These are phyloP conservation scores for Ceraclea dissimilis DNA, from an alignment of 2,888 invertebrate genomes.

Conservation along the genomic window DNA sequence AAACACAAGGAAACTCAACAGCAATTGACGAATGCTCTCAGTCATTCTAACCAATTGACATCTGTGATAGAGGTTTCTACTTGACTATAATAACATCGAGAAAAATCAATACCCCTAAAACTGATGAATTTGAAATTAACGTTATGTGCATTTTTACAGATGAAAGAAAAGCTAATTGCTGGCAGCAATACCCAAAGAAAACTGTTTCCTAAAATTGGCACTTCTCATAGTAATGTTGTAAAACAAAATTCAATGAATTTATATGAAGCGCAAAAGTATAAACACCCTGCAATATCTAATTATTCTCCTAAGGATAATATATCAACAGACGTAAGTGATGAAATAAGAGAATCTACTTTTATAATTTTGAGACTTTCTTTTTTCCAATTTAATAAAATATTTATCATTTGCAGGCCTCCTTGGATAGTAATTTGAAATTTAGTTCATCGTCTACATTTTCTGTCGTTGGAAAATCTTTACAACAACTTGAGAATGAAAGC, in stretches of 20 bases:
- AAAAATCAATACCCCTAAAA: not conserved
- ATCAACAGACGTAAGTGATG: constrained; percentile 4
- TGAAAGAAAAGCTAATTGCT: constrained; percentile 22
- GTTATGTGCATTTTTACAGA: constrained; percentile 20
- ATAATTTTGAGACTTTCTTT: too few species aligned
- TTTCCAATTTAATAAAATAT: not conserved
- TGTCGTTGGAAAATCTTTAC: constrained; percentile 12
- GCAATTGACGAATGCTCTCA: constrained; percentile 55
- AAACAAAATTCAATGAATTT: constrained; percentile 6
- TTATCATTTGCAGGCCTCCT: constrained; percentile 9
- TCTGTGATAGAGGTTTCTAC: constrained; percentile 54
- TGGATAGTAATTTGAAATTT: constrained; percentile 9
- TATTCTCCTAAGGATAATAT: constrained; percentile 15
- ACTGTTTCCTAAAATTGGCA: constrained; percentile 11
- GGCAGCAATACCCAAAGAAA: constrained; percentile 17
- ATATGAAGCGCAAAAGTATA: constrained; percentile 3
- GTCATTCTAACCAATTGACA: constrained; percentile 54
- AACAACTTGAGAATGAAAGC: constrained; percentile 1
- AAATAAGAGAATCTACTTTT: too few species aligned
- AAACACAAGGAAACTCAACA: constrained; percentile 64
- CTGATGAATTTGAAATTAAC: too few species aligned
- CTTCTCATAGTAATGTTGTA: constrained; percentile 1
- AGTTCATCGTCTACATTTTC: constrained; percentile 16
- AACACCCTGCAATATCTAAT: constrained; percentile 3
- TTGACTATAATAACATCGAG: constrained; percentile 30